phyloP scores from a whole-genome alignment of 2,113 vertebrate species.

The Saccopteryx leptura region DNA sequence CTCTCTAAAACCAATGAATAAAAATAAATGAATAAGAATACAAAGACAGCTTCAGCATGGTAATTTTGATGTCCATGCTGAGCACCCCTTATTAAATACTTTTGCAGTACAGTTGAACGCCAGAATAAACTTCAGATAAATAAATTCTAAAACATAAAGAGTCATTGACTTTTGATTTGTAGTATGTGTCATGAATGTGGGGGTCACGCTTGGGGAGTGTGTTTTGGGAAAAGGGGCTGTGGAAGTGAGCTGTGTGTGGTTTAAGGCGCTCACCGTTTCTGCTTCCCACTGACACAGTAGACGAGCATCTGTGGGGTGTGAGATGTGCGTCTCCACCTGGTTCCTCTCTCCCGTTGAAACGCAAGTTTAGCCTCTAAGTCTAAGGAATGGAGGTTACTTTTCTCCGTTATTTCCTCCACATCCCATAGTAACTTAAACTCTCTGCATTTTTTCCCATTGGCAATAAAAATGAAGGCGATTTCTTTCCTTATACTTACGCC shows the following conservation, averaged over 20 bases:
- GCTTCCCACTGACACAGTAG: neutral
- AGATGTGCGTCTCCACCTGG: neutral
- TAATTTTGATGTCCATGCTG: slow-evolving; percentile 16
- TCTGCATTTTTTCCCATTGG: slow-evolving; percentile 16
- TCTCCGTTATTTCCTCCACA: neutral
- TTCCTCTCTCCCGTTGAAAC: neutral
- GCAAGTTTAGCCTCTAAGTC: neutral
- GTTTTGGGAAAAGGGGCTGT: neutral
- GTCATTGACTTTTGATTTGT: neutral
- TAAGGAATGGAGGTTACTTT: slow-evolving; percentile 19
- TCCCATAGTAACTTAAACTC: slow-evolving; percentile 23
- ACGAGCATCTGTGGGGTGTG: neutral
- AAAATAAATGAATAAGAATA: too few relatives aligned
- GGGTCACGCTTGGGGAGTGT: neutral
- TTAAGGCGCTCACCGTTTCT: neutral
- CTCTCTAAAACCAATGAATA: too few relatives aligned
- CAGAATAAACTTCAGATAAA: slow-evolving; percentile 39
- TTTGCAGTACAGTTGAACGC: neutral
- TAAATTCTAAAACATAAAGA: slow-evolving; percentile 31
- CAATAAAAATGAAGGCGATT: slow-evolving; percentile 23
- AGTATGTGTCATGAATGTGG: neutral
- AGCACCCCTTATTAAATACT: neutral
- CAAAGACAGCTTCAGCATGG: neutral
- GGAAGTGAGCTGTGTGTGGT: slow-evolving; percentile 48
- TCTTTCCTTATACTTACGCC: slow-evolving; percentile 54